Base-by-base conservation (phyloP, 2,113 vertebrate genomes). In the Pelvicachromis taeniatus region DNA sequence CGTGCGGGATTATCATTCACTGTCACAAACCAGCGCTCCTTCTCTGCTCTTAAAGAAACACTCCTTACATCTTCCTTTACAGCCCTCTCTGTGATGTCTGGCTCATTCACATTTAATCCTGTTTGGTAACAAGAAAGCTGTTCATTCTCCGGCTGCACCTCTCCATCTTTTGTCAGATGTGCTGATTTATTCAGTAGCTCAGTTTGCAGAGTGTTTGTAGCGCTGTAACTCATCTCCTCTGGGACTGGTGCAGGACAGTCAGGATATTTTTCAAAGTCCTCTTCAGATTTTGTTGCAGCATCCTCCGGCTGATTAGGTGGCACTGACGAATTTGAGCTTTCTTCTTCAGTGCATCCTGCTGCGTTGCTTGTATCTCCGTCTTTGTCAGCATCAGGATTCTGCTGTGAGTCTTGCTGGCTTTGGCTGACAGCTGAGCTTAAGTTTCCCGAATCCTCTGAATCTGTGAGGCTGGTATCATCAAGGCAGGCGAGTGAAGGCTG, bases 391-490 rank as follows among this genome's bases (percentile, higher is more conserved):
- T 70, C 84, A 16, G 58, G 21, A 19, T 29, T 55, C 17, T 73
- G 86, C 55, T 80, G 78, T 4, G 5, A 42, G 35, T 80, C 87
- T 61, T 26, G 53, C 55, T 50, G 85, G 13, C 16, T 78, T 23
- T 13, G 5, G 13, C 13, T 21, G 14, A 59, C 12, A 26, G 19
- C 82, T 26, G 73, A 52, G 52, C 21, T 77, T 31, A 53, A 33
- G 40, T 86, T 79, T 70, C n/a, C 82, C 3, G 23, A 84, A 87
- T 96, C 96, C 11, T 98, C 98, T 94, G 93, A 94, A 92, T 99
- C 98, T 83, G 97, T 97, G 80, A 97, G 95, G 29, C 94, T 56
- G 4, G 89, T 95, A 85, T 97, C 97, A 14, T 99, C 98, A 1
- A 91, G 95, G 0, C 93, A 94, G 83, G 98, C 98, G 77, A 99